These are phyloP conservation scores for Macrophya alboannulata DNA, from an alignment of 2,888 invertebrate genomes.

Conservation along the genomic window DNA sequence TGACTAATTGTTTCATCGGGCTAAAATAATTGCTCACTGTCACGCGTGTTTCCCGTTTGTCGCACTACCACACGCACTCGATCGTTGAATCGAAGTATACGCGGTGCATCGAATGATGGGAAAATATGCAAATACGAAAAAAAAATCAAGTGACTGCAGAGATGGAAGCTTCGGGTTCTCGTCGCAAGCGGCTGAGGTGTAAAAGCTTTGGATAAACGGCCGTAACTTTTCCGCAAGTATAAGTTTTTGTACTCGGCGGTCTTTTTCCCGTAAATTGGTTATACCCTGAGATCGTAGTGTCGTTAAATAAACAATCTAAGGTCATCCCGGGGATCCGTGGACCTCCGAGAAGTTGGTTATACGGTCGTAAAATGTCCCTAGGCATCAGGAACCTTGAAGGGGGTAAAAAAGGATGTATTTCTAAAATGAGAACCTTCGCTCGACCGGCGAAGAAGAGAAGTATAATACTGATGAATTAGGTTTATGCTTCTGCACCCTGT, in stretches of 20 bases:
- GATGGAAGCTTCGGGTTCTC: not conserved
- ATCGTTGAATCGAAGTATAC: not conserved
- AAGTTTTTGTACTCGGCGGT: not conserved
- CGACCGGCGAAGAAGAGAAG: not conserved
- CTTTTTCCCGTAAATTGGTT: not conserved
- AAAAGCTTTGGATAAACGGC: slow-evolving; percentile 29
- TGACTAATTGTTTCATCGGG: slow-evolving; percentile 73
- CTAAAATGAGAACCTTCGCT: slow-evolving; percentile 33
- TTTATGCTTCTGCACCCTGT: slow-evolving; percentile 31
- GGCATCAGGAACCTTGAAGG: too few species aligned
- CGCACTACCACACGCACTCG: not conserved
- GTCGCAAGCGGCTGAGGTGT: not conserved
- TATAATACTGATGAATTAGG: slow-evolving; percentile 48
- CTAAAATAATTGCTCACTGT: slow-evolving; percentile 70
- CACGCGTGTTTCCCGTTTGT: slow-evolving; percentile 64
- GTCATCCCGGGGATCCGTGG: not conserved
- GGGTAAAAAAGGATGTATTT: not conserved
- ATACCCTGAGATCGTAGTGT: slow-evolving; percentile 10
- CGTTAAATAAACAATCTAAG: slow-evolving; percentile 31
- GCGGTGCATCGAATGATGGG: not conserved
- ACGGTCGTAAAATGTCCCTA: not conserved
- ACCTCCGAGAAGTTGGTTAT: slow-evolving; percentile 11
- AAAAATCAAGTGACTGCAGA: not conserved
- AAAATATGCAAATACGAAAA: not conserved
- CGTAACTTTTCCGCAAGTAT: slow-evolving; percentile 10